phyloP scores from a whole-genome alignment of 2,113 vertebrate genomes.

The Hipposideros armiger region DNA sequence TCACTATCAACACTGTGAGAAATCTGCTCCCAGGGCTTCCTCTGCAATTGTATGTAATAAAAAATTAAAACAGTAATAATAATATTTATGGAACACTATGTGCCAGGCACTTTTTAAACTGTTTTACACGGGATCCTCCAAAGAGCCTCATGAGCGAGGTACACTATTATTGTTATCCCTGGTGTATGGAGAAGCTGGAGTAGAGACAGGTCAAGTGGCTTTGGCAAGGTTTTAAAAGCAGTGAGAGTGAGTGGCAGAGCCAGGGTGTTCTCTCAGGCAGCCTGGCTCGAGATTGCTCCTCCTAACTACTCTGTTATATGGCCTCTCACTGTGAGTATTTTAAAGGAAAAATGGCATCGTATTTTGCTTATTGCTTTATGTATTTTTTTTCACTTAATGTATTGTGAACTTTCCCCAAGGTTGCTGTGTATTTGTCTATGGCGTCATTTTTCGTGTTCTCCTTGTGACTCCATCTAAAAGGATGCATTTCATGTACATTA shows the following conservation, averaged over 20 bases:
- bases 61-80: conserved; percentile 26
- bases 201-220: neutral
- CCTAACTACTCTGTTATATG: neutral
- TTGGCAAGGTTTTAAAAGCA: neutral
- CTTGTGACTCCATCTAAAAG: neutral
- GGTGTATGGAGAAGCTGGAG: neutral
- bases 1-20: conserved; percentile 22
- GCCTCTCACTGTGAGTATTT: neutral
- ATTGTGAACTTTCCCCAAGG: neutral
- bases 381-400: neutral
- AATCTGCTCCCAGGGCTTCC: neutral
- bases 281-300: neutral
- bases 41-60: conserved; percentile 37
- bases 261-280: neutral
- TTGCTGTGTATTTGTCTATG: neutral
- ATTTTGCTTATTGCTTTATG: neutral
- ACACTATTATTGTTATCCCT: no score
- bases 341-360: neutral
- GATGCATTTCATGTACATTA: no score
- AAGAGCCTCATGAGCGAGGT: neutral
- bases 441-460: neutral
- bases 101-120: neutral
- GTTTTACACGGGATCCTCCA: neutral
- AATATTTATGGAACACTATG: neutral
- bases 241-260: neutral